A percentile compares a stretch with the other conserved stretches of the same genome.
Conservation (phyloP, 2,797 vertebrate genomes). For the Onychomys torridus region DNA sequence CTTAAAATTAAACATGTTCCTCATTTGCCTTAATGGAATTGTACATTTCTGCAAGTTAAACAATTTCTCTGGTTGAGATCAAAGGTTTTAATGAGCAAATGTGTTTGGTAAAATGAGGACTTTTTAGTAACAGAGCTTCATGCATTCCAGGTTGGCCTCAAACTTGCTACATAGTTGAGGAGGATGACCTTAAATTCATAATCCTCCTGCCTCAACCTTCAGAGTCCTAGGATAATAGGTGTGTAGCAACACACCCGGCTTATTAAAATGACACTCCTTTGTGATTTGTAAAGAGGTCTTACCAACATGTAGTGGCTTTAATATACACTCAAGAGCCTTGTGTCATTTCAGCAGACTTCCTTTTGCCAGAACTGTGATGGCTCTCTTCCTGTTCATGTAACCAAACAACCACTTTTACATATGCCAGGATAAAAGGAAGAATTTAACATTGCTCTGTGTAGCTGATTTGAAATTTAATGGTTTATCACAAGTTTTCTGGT, state of each 20-base stretch:
- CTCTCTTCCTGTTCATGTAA: not conserved
- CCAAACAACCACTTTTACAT: not conserved
- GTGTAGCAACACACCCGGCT: not conserved
- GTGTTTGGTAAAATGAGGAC: not conserved
- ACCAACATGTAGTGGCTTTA: not conserved
- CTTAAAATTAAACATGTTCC: not conserved
- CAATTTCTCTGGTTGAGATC: conserved; percentile 7
- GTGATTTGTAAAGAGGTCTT: not conserved
- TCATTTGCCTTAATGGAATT: not conserved
- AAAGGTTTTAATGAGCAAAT: not conserved
- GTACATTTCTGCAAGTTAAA: not conserved
- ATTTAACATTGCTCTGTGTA: not conserved
- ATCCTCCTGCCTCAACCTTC: not conserved
- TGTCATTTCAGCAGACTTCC: not conserved
- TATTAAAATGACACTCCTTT: not conserved
- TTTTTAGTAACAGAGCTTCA: too few species aligned
- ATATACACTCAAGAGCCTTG: not conserved
- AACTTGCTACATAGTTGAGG: not conserved
- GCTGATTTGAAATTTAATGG: not conserved
- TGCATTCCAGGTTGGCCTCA: not conserved
- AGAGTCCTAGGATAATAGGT: not conserved
- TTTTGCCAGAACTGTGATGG: not conserved
- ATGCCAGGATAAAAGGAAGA: not conserved
- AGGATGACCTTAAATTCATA: not conserved
- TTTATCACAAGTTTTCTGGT: not conserved